Percentiles rank a stretch among this genome's conserved stretches.
phyloP scores from a whole-genome alignment of 2,797 vertebrate species.

The Acipenser ruthenus region DNA sequence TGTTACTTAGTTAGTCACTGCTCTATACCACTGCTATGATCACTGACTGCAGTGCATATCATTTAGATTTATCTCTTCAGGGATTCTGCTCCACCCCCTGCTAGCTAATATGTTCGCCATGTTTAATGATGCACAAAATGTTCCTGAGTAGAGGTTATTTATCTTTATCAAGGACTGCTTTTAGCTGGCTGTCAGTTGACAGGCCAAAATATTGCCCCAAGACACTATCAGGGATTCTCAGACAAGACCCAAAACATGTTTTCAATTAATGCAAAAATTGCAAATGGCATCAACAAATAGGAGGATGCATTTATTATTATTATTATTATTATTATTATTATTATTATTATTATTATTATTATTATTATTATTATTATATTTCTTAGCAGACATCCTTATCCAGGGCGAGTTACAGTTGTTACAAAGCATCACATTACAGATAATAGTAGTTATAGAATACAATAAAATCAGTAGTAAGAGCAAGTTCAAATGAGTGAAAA shows the following conservation, averaged over 20 bases:
- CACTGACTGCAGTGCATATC: constrained; percentile 60
- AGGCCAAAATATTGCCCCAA: constrained; percentile 36
- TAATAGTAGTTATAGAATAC: too few species aligned
- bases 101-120: constrained; percentile 79
- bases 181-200: constrained; percentile 64
- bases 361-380: too few species aligned
- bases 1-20: constrained; percentile 67
- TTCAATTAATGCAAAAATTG: background rate
- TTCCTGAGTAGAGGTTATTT: constrained; percentile 81
- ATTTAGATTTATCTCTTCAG: constrained; percentile 77
- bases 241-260: background rate
- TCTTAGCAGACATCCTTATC: too few species aligned
- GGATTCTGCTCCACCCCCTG: constrained; percentile 70
- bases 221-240: background rate
- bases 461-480: too few species aligned
- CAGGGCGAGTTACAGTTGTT: too few species aligned
- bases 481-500: too few species aligned
- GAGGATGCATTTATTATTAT: background rate
- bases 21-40: constrained; percentile 66
- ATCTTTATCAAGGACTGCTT: constrained; percentile 75
- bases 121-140: constrained; percentile 91
- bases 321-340: too few species aligned
- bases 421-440: too few species aligned
- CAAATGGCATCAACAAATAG: background rate
- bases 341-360: too few species aligned